phyloP scores from a whole-genome alignment of 2,888 invertebrate species.

The Arrhopalites spinosus region DNA sequence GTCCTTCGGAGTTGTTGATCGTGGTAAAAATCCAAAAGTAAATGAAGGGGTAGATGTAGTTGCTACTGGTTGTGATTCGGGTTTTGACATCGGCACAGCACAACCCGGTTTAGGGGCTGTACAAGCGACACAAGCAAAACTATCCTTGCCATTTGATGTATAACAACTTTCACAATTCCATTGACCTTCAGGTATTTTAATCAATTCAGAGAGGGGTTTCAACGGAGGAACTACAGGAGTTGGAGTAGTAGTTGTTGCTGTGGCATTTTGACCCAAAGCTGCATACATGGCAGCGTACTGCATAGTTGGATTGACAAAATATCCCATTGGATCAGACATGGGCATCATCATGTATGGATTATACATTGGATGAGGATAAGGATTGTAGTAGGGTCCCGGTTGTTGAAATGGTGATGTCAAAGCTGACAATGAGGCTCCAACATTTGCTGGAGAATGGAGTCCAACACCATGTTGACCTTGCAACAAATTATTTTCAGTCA shows the following conservation, averaged over 20 bases:
- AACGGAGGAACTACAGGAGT: background rate
- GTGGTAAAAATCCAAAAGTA: background rate
- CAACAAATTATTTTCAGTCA: background rate
- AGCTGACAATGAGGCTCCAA: background rate
- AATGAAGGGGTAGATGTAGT: background rate
- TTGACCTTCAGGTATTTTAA: constrained; percentile 61
- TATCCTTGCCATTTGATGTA: constrained; percentile 63
- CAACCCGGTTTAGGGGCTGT: constrained; percentile 62
- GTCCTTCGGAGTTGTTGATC: background rate
- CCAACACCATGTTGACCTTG: constrained; percentile 10
- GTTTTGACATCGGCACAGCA: background rate
- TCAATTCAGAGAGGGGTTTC: constrained; percentile 46
- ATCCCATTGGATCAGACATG: constrained; percentile 10
- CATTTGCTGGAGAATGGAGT: too few relatives aligned
- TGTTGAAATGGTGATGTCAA: constrained; percentile 15
- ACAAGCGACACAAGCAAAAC: constrained; percentile 65
- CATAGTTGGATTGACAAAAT: constrained; percentile 24
- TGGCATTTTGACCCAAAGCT: constrained; percentile 22
- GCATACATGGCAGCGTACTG: constrained; percentile 21
- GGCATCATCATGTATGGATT: constrained; percentile 32
- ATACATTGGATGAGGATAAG: constrained; percentile 24
- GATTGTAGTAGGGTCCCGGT: constrained; percentile 23
- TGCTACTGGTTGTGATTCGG: background rate
- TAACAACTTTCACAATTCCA: constrained; percentile 69
- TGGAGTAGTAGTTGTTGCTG: background rate